These are phyloP conservation scores for Channallabes apus DNA, from an alignment of 2,797 vertebrate species.

Conservation along the genomic window DNA sequence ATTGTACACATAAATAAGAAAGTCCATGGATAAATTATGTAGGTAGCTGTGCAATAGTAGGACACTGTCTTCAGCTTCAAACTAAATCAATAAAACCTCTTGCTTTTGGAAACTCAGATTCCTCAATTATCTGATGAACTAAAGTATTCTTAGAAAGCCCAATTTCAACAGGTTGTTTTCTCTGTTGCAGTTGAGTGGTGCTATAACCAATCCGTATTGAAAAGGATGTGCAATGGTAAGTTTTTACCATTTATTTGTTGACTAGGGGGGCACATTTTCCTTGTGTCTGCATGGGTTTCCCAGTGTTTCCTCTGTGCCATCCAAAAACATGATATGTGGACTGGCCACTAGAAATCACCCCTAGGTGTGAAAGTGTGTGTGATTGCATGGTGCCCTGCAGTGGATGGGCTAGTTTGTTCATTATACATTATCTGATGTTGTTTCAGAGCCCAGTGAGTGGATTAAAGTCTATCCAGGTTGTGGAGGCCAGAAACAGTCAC, in stretches of 20 bases:
- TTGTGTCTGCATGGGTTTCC: background rate
- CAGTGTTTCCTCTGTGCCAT: background rate
- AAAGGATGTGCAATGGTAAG: constrained; percentile 60
- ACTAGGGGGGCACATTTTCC: background rate
- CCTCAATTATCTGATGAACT: background rate
- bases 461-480: constrained; percentile 58
- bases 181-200: constrained; percentile 75
- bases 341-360: background rate
- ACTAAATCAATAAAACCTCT: background rate
- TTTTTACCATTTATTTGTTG: too few species aligned
- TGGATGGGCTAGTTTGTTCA: background rate
- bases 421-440: constrained; percentile 32
- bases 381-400: background rate
- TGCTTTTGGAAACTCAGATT: background rate
- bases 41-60: background rate
- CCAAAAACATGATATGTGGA: background rate
- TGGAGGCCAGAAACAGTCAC: constrained; percentile 77
- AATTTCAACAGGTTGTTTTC: constrained; percentile 31
- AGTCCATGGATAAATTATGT: background rate
- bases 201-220: constrained; percentile 74
- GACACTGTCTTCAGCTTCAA: background rate
- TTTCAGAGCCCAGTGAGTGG: constrained; percentile 79
- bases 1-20: background rate
- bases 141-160: too few species aligned
- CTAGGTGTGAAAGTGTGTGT: background rate